phyloP scores from a whole-genome alignment of 2,888 invertebrate genomes.

The Cataglyphis altisquamis region DNA sequence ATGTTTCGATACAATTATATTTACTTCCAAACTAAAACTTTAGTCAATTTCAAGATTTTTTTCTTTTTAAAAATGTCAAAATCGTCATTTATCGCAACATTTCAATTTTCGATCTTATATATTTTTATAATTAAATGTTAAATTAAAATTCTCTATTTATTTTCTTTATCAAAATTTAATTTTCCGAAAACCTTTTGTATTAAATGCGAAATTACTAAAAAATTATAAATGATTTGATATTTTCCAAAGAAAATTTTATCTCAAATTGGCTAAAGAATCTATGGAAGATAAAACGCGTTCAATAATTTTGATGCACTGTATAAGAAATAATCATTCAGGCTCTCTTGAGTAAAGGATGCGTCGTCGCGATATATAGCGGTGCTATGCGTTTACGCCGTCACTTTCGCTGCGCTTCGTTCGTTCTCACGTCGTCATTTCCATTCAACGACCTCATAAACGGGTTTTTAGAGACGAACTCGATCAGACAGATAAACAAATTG shows the following conservation, averaged over 20 bases:
- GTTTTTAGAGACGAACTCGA: background rate
- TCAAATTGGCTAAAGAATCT: background rate
- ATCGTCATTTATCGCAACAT: too few relatives aligned
- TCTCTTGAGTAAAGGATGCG: conserved; percentile 57
- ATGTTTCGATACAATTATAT: background rate
- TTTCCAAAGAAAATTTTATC: background rate
- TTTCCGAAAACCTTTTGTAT: background rate
- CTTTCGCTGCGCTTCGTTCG: conserved; percentile 64
- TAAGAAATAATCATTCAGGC: background rate
- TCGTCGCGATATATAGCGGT: conserved; percentile 47
- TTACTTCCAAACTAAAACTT: background rate
- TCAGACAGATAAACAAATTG: conserved; percentile 16
- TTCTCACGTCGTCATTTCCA: conserved; percentile 46
- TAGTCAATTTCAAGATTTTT: background rate
- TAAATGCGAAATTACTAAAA: conserved; percentile 2
- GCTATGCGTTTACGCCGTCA: conserved; percentile 53
- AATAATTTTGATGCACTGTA: background rate
- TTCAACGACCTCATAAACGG: conserved; percentile 49
- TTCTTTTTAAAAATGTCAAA: background rate
- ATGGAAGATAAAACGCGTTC: background rate
- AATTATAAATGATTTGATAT: background rate
- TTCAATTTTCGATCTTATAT: background rate
- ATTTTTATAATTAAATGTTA: background rate
- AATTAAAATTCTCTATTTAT: background rate
- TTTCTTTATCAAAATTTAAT: background rate